Evolutionary conservation across 2,888 invertebrate genomes (phyloP), one percentile per base, ranked within the genome.

Genomic region (Tinea trinotella): DNA sequence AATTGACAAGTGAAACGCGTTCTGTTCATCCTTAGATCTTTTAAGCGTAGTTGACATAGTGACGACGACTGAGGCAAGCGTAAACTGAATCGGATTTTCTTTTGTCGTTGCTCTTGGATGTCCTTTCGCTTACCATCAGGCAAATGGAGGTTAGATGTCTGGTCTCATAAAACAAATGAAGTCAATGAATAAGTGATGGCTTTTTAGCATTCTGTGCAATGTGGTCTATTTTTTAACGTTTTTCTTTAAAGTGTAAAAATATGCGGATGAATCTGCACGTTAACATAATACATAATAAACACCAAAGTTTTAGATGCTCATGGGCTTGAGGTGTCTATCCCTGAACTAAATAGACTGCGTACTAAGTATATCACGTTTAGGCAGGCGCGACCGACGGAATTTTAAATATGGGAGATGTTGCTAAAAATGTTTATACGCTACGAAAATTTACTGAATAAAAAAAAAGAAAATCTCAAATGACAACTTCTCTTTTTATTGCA

Each of bases 291-390:
- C 55, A 49, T 56, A 55, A 46, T 46, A 19, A 40, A 13, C 15
- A 40, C 13, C 54, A 53, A 61, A 61, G 57, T 61, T 59, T 55
- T 13, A 13, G 44, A 54, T 57, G 57, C 36, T 58, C 52, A 56
- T 57, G 54, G 36, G 17, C 52, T 10, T 66, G 17, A 19, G 19
- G 46, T 7, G 17, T 19, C 17, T 18, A 19, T 18, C 17, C 15
- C 66, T 64, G 66, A 71, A 75, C 78, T 76, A 75, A 71, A 68
- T 70, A 74, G 52, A 34, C 55, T 36, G 17, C 75, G 67, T 60
- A 68, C 65, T 82, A 84, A 83, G 82, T 80, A 76, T 73, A 78
- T 70, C 84, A 85, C 84, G 84, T 84, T 53, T 30, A 62, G 60
- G 68, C 75, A 79, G 75, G 63, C 59, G 64, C 66, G 62, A 65